A percentile compares a stretch with the other conserved stretches of the same genome.
Evolutionary conservation across 2,797 vertebrate species (phyloP).

Genomic region (Clarias pachynema): DNA sequence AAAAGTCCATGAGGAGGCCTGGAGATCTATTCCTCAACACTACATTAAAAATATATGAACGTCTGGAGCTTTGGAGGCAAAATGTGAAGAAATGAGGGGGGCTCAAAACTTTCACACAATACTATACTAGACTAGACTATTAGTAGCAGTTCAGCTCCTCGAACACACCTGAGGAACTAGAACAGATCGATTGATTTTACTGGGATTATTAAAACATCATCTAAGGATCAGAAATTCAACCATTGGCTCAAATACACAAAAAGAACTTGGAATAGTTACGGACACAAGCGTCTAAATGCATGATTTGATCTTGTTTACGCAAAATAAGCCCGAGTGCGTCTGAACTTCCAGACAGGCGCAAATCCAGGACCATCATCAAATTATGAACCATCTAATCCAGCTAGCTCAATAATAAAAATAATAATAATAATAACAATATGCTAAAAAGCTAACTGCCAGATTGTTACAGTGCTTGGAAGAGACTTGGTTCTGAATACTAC

Average conservation of each 20-base stretch:
- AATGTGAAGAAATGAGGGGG: no score
- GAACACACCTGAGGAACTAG: neutral
- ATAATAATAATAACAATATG: neutral
- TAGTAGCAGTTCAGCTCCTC: neutral
- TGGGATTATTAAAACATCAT: neutral
- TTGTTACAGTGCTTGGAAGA: conserved; percentile 5
- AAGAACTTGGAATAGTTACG: neutral
- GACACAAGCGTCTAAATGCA: neutral
- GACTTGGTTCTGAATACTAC: conserved; percentile 31
- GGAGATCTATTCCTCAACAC: no score
- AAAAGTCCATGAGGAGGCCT: no score
- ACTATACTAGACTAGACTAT: neutral
- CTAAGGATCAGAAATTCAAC: neutral
- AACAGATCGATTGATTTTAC: neutral
- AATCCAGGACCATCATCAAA: neutral
- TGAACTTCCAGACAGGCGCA: neutral
- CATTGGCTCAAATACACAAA: neutral
- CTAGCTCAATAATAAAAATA: neutral
- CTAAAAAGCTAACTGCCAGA: neutral
- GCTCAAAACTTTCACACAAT: no score
- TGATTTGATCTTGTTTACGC: neutral
- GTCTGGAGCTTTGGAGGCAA: no score
- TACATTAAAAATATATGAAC: no score
- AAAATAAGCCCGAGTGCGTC: neutral
- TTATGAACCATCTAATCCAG: neutral